Evolutionary conservation across 2,797 vertebrate species (phyloP), one percentile per base, ranked within the genome.

Genomic region (Gastrophryne carolinensis): DNA sequence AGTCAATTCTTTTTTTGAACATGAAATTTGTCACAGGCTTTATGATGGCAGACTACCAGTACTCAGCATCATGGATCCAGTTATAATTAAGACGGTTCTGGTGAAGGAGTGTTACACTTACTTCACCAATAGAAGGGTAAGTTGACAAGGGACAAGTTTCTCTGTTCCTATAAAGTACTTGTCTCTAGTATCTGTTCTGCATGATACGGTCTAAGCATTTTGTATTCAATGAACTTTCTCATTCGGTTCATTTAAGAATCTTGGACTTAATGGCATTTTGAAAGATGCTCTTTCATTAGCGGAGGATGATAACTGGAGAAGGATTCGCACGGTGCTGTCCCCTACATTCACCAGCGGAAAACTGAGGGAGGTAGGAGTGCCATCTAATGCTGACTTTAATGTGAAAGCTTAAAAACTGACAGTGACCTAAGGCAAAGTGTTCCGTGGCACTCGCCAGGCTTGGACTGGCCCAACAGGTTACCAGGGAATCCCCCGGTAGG

Each of bases 81-180:
- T 79, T 47, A 82, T 92, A 65, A 78, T 94, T 53, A 92, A 91
- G 86, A 79, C 78, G 0, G 23, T 94, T 78, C 82, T 94, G 54
- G 61, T 94, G 44, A 94, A 93, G 80, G 93, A 94, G 69, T 93
- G 90, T 79, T 91, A 91, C 78, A 80, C 77, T 3, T 0, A 84
- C 75, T 94, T 93, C 75, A 91, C 91, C 58, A 93, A 93, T 60
- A 83, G 82, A 79, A 82, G 87, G 80, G 92, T 92, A 86, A 11
- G 39, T 65, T 49, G 13, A n/a, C n/a, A n/a, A n/a, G n/a, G n/a
- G n/a, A n/a, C n/a, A n/a, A n/a, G n/a, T n/a, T n/a, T n/a, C n/a
- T n/a, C n/a, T n/a, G n/a, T n/a, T n/a, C n/a, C n/a, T n/a, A n/a
- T n/a, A n/a, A n/a, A n/a, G n/a, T n/a, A n/a, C n/a, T n/a, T n/a